These are phyloP conservation scores for Cheirogaleus major DNA, from an alignment of 2,797 vertebrate species.

Conservation along the genomic window DNA sequence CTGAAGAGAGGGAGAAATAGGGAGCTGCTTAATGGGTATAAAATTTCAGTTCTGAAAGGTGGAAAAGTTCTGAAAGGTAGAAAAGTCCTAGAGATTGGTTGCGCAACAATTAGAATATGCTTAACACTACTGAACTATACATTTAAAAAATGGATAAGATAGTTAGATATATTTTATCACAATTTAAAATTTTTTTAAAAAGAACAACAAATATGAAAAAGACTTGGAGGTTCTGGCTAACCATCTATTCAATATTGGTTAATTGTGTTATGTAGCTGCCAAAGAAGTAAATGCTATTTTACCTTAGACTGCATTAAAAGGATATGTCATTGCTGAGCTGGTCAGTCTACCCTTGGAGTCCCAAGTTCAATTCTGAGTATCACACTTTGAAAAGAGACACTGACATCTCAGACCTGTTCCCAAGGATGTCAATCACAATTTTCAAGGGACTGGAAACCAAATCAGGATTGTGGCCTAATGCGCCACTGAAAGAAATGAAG, in stretches of 20 bases:
- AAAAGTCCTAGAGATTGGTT: not conserved
- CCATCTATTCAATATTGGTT: not conserved
- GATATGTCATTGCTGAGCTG: not conserved
- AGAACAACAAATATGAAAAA: not conserved
- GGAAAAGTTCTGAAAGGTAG: not conserved
- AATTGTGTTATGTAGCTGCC: not conserved
- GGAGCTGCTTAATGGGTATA: not conserved
- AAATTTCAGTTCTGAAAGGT: not conserved
- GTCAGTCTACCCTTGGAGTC: not conserved
- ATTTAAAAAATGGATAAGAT: constrained; percentile 1
- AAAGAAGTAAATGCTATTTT: not conserved
- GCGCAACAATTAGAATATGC: not conserved
- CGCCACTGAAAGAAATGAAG: not conserved
- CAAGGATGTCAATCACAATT: not conserved
- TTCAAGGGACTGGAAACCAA: constrained; percentile 20
- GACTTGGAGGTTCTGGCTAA: not conserved
- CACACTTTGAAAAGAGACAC: constrained; percentile 18
- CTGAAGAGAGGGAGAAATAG: not conserved
- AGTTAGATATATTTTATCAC: not conserved
- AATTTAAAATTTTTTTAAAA: not conserved
- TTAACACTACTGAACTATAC: not conserved
- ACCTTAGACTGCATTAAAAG: not conserved
- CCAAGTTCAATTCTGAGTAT: constrained; percentile 10
- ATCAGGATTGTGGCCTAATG: not conserved
- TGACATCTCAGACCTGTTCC: not conserved